Conservation (phyloP, 2,888 invertebrate genomes). For the Herminia tarsipennalis region DNA sequence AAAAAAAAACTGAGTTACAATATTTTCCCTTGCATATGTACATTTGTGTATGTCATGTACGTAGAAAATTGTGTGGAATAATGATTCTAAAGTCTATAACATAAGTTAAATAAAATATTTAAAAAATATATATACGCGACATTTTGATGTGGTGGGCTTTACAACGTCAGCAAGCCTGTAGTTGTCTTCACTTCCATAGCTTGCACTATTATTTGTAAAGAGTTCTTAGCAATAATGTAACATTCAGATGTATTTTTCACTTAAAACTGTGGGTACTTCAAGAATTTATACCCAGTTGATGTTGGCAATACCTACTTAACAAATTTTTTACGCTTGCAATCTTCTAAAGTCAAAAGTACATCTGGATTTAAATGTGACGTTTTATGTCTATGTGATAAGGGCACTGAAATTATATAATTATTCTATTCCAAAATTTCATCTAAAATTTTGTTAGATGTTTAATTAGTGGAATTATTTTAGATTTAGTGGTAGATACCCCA, state of each 20-base stretch:
- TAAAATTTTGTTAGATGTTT: no score
- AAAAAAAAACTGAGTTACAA: no score
- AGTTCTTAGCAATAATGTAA: slow-evolving; percentile 64
- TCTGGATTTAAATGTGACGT: slow-evolving; percentile 39
- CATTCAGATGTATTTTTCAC: slow-evolving; percentile 51
- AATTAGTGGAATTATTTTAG: no score
- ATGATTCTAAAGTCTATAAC: slow-evolving; percentile 30
- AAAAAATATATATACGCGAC: slow-evolving; percentile 15
- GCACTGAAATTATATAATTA: slow-evolving; percentile 21
- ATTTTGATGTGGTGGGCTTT: slow-evolving; percentile 27
- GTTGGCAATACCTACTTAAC: slow-evolving; percentile 25
- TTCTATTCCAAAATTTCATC: no score
- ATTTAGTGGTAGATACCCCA: no score
- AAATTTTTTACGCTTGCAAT: slow-evolving; percentile 24
- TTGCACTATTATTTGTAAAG: slow-evolving; percentile 73
- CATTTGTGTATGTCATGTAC: slow-evolving; percentile 20
- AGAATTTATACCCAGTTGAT: slow-evolving; percentile 24
- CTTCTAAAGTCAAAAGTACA: slow-evolving; percentile 40
- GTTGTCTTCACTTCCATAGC: slow-evolving; percentile 72
- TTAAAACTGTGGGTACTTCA: not conserved
- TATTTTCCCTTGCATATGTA: no score
- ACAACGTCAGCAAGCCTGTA: slow-evolving; percentile 45
- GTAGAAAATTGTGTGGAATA: slow-evolving; percentile 28
- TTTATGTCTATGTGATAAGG: slow-evolving; percentile 55
- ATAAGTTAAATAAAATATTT: slow-evolving; percentile 22